Percentiles rank a stretch among this genome's conserved stretches.
Evolutionary conservation across 2,113 vertebrate genomes (phyloP).

Genomic region (Tragelaphus strepsiceros): DNA sequence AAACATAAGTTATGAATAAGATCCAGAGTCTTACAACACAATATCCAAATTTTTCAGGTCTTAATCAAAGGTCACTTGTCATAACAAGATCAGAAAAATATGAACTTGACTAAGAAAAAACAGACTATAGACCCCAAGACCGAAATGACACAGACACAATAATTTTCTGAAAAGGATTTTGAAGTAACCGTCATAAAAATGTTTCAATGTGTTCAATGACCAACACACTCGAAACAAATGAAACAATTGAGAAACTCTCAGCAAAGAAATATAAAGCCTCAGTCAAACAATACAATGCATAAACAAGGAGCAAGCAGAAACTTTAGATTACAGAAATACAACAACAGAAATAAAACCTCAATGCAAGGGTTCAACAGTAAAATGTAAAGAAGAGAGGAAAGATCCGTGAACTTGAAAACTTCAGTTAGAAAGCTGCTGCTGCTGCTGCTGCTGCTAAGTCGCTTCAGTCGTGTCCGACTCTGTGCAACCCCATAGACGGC

Average conservation of each 20-base stretch:
- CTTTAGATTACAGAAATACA: not conserved
- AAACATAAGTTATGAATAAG: not conserved
- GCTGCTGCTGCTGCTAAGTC: too few relatives aligned
- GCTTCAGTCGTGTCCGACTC: too few relatives aligned
- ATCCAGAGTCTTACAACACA: not conserved
- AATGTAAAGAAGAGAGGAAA: not conserved
- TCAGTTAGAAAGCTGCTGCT: not conserved
- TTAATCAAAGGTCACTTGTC: not conserved
- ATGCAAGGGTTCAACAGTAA: not conserved
- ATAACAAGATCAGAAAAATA: not conserved
- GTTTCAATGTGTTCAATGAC: not conserved
- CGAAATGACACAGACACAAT: not conserved
- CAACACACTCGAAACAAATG: not conserved
- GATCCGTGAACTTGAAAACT: not conserved
- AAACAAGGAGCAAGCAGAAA: not conserved
- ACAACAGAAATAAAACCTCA: not conserved
- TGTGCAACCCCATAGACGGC: too few relatives aligned
- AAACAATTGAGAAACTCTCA: not conserved
- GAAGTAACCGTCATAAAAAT: not conserved
- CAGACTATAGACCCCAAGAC: not conserved
- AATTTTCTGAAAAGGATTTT: not conserved
- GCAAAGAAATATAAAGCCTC: not conserved
- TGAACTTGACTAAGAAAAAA: not conserved
- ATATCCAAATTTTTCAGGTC: not conserved
- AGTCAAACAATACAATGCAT: not conserved